A percentile compares a stretch with the other conserved stretches of the same genome.
These are phyloP conservation scores for Trachemys scripta DNA, from an alignment of 2,113 vertebrate species.

Conservation along the genomic window DNA sequence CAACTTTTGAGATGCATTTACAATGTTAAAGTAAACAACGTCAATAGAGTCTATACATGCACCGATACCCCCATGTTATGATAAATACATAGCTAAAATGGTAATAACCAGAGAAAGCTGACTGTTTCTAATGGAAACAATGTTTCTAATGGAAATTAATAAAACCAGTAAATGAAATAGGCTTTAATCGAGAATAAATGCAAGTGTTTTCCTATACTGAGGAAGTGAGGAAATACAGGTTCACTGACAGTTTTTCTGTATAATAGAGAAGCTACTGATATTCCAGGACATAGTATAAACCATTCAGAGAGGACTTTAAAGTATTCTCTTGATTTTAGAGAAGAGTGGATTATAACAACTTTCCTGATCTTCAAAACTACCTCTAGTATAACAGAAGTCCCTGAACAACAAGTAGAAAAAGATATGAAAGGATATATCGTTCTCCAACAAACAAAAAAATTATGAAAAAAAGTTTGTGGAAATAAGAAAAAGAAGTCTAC, in stretches of 20 bases:
- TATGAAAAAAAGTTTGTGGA: background rate
- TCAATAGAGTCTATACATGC: background rate
- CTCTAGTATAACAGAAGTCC: background rate
- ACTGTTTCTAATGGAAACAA: background rate
- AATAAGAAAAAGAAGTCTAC: background rate
- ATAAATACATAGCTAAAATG: background rate
- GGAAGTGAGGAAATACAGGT: background rate
- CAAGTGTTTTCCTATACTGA: background rate
- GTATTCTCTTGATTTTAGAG: conserved; percentile 4
- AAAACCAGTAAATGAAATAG: background rate
- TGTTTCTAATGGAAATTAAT: background rate
- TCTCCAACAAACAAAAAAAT: background rate
- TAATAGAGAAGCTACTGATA: background rate
- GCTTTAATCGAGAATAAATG: background rate
- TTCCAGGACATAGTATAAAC: background rate
- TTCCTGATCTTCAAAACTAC: background rate
- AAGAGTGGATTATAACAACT: background rate
- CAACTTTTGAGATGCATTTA: background rate
- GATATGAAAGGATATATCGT: background rate
- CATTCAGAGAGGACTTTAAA: background rate
- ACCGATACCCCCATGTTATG: background rate
- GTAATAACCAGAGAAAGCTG: conserved; percentile 13
- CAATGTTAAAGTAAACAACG: background rate
- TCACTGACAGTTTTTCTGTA: background rate
- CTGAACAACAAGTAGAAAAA: background rate